A percentile compares a stretch with the other conserved stretches of the same genome.
Evolutionary conservation across 1,140 invertebrate species (phyloP).

Genomic region (Leptopilina clavipes): DNA sequence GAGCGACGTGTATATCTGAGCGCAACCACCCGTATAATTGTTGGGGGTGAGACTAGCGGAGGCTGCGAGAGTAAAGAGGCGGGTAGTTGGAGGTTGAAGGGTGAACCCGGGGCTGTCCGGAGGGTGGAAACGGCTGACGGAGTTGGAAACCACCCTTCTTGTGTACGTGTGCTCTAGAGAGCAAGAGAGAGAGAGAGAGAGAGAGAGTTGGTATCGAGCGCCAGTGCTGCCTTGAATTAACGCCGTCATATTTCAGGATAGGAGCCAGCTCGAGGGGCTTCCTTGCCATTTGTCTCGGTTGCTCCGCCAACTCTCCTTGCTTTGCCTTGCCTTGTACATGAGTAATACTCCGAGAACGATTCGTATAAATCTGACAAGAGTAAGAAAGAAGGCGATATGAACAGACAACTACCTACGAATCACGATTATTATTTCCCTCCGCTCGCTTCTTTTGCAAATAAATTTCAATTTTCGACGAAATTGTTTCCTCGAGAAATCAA

Average conservation of each 20-base stretch:
- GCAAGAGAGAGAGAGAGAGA: background rate
- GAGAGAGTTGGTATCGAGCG: conserved; percentile 56
- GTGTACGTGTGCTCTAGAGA: conserved; percentile 41
- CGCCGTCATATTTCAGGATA: conserved; percentile 73
- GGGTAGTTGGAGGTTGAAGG: conserved; percentile 58
- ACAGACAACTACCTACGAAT: conserved; percentile 8
- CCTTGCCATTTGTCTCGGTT: conserved; percentile 75
- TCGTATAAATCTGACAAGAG: conserved; percentile 58
- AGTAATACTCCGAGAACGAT: conserved; percentile 65
- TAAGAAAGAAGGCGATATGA: conserved; percentile 46
- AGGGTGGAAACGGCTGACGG: conserved; percentile 68
- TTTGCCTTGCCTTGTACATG: conserved; percentile 71
- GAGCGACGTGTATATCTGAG: conserved; percentile 71
- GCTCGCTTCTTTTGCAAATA: background rate
- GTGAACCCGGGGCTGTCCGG: conserved; percentile 53
- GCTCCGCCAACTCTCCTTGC: conserved; percentile 72
- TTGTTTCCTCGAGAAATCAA: no score
- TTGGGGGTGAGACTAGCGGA: conserved; percentile 57
- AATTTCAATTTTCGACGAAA: background rate
- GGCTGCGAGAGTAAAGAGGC: conserved; percentile 48
- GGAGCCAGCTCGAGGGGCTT: conserved; percentile 62
- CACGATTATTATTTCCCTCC: conserved; percentile 17
- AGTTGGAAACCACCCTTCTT: conserved; percentile 56
- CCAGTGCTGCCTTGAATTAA: conserved; percentile 70
- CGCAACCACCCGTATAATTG: conserved; percentile 73